These are phyloP conservation scores for Adelges cooleyi DNA, from an alignment of 1,140 invertebrate genomes.

Conservation along the genomic window DNA sequence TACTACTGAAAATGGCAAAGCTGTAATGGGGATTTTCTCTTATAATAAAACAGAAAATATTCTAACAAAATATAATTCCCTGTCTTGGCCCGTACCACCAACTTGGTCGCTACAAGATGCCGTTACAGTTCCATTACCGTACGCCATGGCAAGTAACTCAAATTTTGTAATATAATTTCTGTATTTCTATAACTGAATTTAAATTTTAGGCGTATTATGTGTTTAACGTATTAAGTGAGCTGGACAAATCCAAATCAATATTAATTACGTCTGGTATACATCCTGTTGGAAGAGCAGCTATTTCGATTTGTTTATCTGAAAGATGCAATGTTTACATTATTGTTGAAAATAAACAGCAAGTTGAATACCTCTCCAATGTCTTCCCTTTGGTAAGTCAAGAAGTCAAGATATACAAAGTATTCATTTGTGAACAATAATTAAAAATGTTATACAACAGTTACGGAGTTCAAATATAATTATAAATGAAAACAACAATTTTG, in stretches of 20 bases:
- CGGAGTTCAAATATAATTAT: background rate
- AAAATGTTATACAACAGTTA: background rate
- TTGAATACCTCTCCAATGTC: background rate
- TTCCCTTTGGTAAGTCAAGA: background rate
- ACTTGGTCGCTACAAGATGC: slow-evolving; percentile 45
- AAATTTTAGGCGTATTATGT: slow-evolving; percentile 1
- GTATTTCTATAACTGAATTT: too few species aligned
- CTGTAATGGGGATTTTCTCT: background rate
- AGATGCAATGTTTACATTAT: background rate
- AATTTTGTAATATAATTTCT: too few species aligned
- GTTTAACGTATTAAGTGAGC: background rate
- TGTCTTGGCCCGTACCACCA: slow-evolving; percentile 43
- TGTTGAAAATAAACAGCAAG: background rate
- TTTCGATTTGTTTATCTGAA: background rate
- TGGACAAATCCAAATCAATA: background rate
- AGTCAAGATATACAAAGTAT: too few species aligned
- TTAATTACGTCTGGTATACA: background rate
- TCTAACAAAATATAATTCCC: background rate
- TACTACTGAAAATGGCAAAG: background rate
- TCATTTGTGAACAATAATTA: too few species aligned
- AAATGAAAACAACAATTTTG: background rate
- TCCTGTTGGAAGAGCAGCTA: background rate
- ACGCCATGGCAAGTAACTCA: slow-evolving; percentile 32
- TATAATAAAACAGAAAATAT: background rate
- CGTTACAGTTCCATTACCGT: too few species aligned